Evolutionary conservation across 2,113 vertebrate genomes (phyloP).

Genomic region (Ariopsis seemanni): DNA sequence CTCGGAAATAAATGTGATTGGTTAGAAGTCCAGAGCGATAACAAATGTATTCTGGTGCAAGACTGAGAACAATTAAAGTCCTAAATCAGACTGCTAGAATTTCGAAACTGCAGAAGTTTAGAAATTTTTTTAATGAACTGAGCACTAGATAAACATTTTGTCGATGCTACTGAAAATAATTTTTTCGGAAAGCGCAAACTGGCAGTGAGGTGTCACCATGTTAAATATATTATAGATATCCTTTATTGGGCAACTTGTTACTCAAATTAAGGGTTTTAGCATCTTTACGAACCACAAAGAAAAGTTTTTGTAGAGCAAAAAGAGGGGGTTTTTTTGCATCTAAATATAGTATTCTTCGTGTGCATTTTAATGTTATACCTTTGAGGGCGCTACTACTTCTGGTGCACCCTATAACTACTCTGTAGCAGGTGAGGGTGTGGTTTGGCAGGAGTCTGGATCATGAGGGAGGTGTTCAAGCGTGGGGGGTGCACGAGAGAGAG

Average conservation of each 20-base stretch:
- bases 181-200: not conserved
- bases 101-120: not conserved
- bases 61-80: not conserved
- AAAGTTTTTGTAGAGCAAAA: not conserved
- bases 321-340: not conserved
- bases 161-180: not conserved
- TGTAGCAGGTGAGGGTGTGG: not conserved
- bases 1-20: not conserved
- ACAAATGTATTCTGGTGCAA: not conserved
- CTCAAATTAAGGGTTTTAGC: not conserved
- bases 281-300: too few relatives aligned
- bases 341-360: not conserved
- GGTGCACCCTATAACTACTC: not conserved
- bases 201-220: not conserved
- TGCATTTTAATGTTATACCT: not conserved
- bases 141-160: not conserved
- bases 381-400: not conserved
- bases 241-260: not conserved
- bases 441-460: not conserved
- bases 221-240: not conserved
- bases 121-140: not conserved
- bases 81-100: not conserved
- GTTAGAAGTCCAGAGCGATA: not conserved
- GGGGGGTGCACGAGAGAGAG: not conserved
- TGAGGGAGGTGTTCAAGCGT: not conserved